These are phyloP conservation scores for Protosalanx chinensis DNA, from an alignment of 2,797 vertebrate genomes.

Conservation along the genomic window DNA sequence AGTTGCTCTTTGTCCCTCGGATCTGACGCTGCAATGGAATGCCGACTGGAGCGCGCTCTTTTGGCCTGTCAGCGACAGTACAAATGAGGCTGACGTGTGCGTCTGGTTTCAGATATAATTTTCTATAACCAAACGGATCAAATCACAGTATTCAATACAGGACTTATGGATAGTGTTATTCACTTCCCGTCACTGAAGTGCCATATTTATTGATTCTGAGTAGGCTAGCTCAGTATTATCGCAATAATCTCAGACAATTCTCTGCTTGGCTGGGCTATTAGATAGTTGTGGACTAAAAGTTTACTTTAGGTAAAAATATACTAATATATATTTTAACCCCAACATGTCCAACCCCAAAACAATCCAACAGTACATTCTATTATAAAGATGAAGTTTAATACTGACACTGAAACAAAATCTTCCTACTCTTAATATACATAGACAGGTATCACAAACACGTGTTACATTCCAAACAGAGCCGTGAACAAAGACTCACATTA, in stretches of 20 bases:
- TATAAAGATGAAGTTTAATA: conserved; percentile 50
- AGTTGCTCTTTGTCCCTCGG: conserved; percentile 63
- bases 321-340: background rate
- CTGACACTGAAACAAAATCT: conserved; percentile 38
- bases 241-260: no score
- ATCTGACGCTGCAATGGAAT: conserved; percentile 26
- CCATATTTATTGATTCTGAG: no score
- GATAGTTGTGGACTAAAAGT: no score
- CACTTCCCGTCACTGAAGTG: background rate
- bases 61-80: conserved; percentile 14
- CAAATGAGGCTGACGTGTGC: background rate
- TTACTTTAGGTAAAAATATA: background rate
- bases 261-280: no score
- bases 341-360: background rate
- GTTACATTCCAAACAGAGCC: conserved; percentile 8
- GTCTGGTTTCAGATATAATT: background rate
- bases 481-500: conserved; percentile 7
- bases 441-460: conserved; percentile 2
- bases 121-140: background rate
- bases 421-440: background rate
- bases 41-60: conserved; percentile 52
- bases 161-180: background rate
- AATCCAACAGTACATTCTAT: conserved; percentile 9
- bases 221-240: no score
- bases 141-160: background rate